Conservation (phyloP, 2,888 invertebrate species). For the Priocnemis perturbator region DNA sequence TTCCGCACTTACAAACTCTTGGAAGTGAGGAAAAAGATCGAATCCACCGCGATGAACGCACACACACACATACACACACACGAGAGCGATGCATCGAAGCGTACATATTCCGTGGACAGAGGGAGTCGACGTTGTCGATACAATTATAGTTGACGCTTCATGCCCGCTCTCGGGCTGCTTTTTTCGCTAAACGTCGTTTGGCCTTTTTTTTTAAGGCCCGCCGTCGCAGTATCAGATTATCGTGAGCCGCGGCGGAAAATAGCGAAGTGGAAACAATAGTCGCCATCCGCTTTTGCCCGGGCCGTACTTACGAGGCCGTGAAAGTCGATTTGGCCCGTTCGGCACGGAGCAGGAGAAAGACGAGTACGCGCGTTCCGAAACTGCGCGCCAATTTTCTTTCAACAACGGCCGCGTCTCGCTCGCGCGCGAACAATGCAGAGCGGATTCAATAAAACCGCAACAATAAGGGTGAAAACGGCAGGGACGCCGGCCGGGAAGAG, state of each 20-base stretch:
- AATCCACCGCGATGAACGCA: conserved; percentile 4
- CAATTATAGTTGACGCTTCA: neutral
- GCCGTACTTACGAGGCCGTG: conserved; percentile 47
- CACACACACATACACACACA: conserved; percentile 1
- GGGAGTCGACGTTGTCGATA: neutral
- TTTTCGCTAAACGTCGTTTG: too few relatives aligned
- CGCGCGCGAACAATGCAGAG: conserved; percentile 66
- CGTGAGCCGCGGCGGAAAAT: neutral
- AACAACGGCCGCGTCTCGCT: conserved; percentile 61
- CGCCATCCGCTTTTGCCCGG: conserved; percentile 8
- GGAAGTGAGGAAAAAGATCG: conserved; percentile 36
- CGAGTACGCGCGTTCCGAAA: conserved; percentile 41
- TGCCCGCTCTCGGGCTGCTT: neutral
- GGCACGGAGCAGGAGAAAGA: conserved; percentile 25
- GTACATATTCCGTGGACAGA: neutral
- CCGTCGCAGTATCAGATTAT: too few relatives aligned
- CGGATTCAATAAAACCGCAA: conserved; percentile 75
- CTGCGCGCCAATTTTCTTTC: conserved; percentile 65
- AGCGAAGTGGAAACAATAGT: conserved; percentile 6
- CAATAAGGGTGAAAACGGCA: conserved; percentile 70
- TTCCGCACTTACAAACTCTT: conserved; percentile 41
- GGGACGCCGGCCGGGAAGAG: conserved; percentile 34
- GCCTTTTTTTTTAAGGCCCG: too few relatives aligned
- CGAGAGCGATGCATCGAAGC: neutral
- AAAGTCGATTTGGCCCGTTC: conserved; percentile 45